phyloP scores from a whole-genome alignment of 2,888 invertebrate species.

The Gari tellinella region DNA sequence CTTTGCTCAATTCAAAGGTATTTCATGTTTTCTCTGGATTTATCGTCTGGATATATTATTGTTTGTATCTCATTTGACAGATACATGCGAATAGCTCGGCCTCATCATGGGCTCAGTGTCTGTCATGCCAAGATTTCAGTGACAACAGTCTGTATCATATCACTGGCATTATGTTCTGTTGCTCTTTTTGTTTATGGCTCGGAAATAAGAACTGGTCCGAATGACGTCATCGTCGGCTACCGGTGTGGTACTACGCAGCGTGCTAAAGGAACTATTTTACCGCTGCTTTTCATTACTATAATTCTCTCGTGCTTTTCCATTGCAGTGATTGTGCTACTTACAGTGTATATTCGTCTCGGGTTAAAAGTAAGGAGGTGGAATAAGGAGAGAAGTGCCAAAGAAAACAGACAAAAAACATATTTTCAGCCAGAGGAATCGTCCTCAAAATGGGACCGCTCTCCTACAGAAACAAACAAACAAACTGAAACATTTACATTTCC shows the following conservation, averaged over 20 bases:
- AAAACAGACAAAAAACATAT: not conserved
- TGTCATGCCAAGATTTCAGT: constrained; percentile 40
- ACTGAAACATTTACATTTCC: constrained; percentile 1
- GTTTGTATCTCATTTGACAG: constrained; percentile 60
- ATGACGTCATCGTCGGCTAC: constrained; percentile 10
- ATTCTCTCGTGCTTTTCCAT: constrained; percentile 45
- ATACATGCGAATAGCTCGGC: constrained; percentile 50
- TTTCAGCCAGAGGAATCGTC: constrained; percentile 18
- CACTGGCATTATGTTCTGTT: constrained; percentile 31
- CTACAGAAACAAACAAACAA: not conserved
- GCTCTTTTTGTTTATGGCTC: constrained; percentile 42
- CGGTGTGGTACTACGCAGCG: constrained; percentile 35
- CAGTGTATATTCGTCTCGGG: constrained; percentile 50
- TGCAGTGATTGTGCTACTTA: constrained; percentile 42
- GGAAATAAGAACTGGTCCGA: constrained; percentile 14
- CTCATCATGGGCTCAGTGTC: constrained; percentile 48
- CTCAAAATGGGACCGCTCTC: constrained; percentile 7
- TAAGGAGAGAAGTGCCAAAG: constrained; percentile 13
- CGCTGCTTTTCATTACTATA: constrained; percentile 37
- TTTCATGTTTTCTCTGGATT: constrained; percentile 35
- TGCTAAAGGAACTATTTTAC: constrained; percentile 34
- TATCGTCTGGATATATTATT: constrained; percentile 56
- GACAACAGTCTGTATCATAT: constrained; percentile 1
- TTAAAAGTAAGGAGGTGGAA: constrained; percentile 54
- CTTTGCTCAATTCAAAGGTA: constrained; percentile 46